Evolutionary conservation across 1,140 invertebrate genomes (phyloP).

Genomic region (Pemphigus obesinymphae): DNA sequence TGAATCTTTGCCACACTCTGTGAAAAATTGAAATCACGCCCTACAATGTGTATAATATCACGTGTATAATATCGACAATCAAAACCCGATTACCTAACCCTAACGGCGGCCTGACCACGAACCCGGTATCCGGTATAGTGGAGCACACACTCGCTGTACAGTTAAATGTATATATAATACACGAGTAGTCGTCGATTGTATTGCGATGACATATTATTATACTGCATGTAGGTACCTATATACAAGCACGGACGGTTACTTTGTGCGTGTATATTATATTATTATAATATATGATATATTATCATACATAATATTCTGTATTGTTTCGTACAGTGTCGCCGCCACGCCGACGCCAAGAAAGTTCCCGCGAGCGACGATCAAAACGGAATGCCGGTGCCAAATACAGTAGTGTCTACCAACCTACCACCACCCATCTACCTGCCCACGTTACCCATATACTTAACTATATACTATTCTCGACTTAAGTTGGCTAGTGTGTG

Average conservation of each 20-base stretch:
- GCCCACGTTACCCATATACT: neutral
- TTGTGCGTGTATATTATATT: neutral
- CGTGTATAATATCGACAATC: no score
- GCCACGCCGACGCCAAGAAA: neutral
- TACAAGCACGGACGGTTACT: neutral
- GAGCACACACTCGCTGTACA: no score
- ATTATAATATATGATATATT: neutral
- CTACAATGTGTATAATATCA: no score
- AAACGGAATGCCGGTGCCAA: conserved; percentile 15
- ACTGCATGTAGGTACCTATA: no score
- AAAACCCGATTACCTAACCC: no score
- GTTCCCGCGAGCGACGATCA: neutral
- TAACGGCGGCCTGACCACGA: no score
- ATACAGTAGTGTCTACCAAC: neutral
- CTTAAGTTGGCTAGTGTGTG: neutral
- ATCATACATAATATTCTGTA: neutral
- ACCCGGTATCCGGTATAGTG: no score
- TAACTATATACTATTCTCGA: neutral
- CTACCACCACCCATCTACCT: no score
- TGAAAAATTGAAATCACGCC: no score
- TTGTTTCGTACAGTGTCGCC: neutral
- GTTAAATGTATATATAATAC: no score
- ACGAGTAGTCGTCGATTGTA: neutral
- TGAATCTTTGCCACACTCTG: no score
- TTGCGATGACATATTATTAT: no score